These are phyloP conservation scores for Diaprepes abbreviatus DNA, from an alignment of 2,888 invertebrate genomes.

Conservation along the genomic window DNA sequence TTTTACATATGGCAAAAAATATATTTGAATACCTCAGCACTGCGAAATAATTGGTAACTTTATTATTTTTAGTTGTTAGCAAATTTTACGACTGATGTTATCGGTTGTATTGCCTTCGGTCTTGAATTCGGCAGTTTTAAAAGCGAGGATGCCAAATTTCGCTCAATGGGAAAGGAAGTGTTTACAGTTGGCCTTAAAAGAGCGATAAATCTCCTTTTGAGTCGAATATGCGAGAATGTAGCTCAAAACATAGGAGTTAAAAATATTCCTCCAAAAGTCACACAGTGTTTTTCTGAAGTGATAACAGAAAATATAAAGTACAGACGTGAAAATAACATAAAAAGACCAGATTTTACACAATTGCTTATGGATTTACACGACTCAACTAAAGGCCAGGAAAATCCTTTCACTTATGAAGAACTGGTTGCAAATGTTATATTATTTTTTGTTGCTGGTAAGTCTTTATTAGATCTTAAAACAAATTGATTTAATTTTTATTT, in stretches of 20 bases:
- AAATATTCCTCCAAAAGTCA: constrained; percentile 16
- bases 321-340: constrained; percentile 49
- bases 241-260: constrained; percentile 3
- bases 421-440: constrained; percentile 47
- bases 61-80: constrained; percentile 13
- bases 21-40: no score
- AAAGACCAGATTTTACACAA: constrained; percentile 53
- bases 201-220: not conserved
- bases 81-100: constrained; percentile 50
- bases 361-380: constrained; percentile 51
- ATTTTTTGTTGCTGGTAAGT: constrained; percentile 41
- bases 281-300: constrained; percentile 26
- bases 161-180: constrained; percentile 46
- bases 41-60: no score
- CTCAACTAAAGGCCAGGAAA: constrained; percentile 36
- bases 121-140: constrained; percentile 72
- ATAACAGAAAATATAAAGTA: constrained; percentile 45
- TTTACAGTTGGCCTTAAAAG: not conserved
- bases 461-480: no score
- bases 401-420: constrained; percentile 51
- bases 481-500: no score
- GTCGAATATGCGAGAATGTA: constrained; percentile 3
- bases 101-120: constrained; percentile 71
- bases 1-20: no score
- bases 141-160: constrained; percentile 68